Percentiles rank a stretch among this genome's conserved stretches.
Conservation (phyloP, 2,888 invertebrate species). For the Oxyteleia sp. region DNA sequence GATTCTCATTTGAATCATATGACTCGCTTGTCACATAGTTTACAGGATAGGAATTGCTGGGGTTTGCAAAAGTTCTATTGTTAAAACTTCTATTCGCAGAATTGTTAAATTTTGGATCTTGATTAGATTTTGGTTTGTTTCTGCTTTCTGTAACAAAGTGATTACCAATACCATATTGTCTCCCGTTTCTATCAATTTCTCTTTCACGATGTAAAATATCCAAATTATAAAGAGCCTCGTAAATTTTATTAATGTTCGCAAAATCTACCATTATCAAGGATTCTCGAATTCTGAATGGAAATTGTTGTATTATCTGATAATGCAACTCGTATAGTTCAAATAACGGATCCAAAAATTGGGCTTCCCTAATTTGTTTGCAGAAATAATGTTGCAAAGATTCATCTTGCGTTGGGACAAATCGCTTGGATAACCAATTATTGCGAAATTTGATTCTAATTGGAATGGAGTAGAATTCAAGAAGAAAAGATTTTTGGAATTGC, state of each 20-base stretch:
- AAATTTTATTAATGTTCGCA: slow-evolving; percentile 38
- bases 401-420: slow-evolving; percentile 10
- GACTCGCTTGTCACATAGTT: too few relatives aligned
- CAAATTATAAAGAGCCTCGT: slow-evolving; percentile 50
- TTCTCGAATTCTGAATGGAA: slow-evolving; percentile 46
- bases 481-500: slow-evolving; percentile 32
- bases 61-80: too few relatives aligned
- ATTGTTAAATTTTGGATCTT: too few relatives aligned
- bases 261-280: slow-evolving; percentile 56
- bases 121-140: background rate
- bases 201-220: slow-evolving; percentile 18
- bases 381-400: slow-evolving; percentile 50
- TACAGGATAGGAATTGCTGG: too few relatives aligned
- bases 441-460: slow-evolving; percentile 30
- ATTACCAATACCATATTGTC: background rate
- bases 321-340: slow-evolving; percentile 45
- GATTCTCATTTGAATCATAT: too few relatives aligned
- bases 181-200: background rate
- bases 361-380: slow-evolving; percentile 47
- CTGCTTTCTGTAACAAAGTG: background rate
- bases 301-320: slow-evolving; percentile 67
- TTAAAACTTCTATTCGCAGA: too few relatives aligned
- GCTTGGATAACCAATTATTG: slow-evolving; percentile 36
- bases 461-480: slow-evolving; percentile 50
- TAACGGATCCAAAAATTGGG: slow-evolving; percentile 39